Conservation (phyloP, 2,797 vertebrate genomes). For the Anomalospiza imberbis region DNA sequence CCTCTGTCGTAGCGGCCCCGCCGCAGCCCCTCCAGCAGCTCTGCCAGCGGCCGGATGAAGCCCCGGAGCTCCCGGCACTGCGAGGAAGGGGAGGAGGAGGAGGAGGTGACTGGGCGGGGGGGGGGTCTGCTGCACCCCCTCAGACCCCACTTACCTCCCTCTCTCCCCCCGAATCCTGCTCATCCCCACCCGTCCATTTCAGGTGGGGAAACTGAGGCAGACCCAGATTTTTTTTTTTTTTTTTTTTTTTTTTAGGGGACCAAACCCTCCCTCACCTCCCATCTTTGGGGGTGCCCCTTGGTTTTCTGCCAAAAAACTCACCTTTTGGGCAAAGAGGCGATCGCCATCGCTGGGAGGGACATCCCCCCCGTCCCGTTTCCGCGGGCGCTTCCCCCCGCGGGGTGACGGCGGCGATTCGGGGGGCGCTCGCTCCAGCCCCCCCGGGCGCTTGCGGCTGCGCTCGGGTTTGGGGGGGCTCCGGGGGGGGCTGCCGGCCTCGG, state of each 20-base stretch:
- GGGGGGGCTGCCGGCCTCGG: background rate
- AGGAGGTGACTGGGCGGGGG: background rate
- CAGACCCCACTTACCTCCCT: no score
- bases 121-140: background rate
- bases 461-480: background rate
- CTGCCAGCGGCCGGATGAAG: background rate
- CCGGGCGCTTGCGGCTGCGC: background rate
- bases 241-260: background rate
- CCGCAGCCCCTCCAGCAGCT: background rate
- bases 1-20: background rate
- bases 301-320: slow-evolving; percentile 46
- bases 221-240: background rate
- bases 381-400: slow-evolving; percentile 17
- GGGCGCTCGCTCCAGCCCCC: fast-evolving
- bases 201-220: background rate
- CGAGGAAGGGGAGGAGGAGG: background rate
- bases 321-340: slow-evolving; percentile 88
- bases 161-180: no score
- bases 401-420: fast-evolving
- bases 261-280: fast-evolving
- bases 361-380: slow-evolving; percentile 7
- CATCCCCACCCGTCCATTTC: background rate
- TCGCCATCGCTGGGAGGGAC: slow-evolving; percentile 77
- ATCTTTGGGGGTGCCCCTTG: fast-evolving
- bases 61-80: slow-evolving; percentile 89